Conservation (phyloP, 2,113 vertebrate species). For the Ammodytes marinus region DNA sequence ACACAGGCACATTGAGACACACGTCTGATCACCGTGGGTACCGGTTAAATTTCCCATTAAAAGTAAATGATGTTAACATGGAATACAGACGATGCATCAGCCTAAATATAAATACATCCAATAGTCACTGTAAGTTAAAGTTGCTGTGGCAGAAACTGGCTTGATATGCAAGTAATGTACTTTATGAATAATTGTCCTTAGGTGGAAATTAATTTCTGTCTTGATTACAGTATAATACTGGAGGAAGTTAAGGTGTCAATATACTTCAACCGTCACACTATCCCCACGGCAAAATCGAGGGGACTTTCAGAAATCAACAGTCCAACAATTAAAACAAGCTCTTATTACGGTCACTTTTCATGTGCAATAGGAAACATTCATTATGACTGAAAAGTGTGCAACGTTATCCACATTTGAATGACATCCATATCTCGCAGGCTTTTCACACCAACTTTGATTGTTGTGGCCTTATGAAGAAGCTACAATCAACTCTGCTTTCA, state of each 20-base stretch:
- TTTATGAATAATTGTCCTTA: not conserved
- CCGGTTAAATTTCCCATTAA: not conserved
- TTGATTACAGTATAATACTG: not conserved
- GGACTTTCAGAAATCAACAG: not conserved
- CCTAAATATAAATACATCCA: not conserved
- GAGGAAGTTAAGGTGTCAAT: not conserved
- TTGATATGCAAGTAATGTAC: not conserved
- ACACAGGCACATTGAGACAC: conserved; percentile 17
- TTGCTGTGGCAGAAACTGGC: not conserved
- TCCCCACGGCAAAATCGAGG: not conserved
- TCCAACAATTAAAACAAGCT: too few species aligned
- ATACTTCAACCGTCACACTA: not conserved
- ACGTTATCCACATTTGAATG: not conserved
- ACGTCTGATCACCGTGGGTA: not conserved
- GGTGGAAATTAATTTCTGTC: not conserved
- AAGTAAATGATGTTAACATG: not conserved
- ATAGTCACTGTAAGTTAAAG: not conserved
- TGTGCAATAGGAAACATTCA: not conserved
- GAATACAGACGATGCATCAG: not conserved
- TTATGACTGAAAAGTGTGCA: not conserved
- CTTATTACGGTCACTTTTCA: not conserved
- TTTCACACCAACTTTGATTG: not conserved
- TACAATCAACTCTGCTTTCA: not conserved
- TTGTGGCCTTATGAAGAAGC: not conserved
- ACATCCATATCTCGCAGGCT: not conserved